Base-by-base conservation (phyloP, 2,113 vertebrate genomes). In the Callipepla squamata region DNA sequence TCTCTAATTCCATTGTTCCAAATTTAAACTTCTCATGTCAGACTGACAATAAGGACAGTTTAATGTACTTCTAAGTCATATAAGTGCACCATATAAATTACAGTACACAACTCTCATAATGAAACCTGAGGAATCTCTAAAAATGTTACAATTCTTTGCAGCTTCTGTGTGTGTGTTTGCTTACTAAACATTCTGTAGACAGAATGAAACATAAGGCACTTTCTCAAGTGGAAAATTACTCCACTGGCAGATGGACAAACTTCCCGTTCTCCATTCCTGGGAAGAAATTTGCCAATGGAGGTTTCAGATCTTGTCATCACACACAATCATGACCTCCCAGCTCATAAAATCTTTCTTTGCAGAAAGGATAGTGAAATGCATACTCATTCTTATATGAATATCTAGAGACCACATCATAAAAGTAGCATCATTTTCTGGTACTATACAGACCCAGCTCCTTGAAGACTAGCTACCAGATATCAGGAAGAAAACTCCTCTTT, bases 201-300 rank as follows among this genome's bases (percentile, higher is more conserved):
- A 42, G 25, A 78, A 90, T 32, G 32, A 78, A 92, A 91, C 50
- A 82, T 13, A 74, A 87, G 47, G 19, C 30, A 55, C n/a, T 70
- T 80, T 38, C 58, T 1, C 1, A 42, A 70, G 30, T 13, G 2
- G 45, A 84, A 92, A 92, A 80, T 73, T 74, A 70, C 15, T 74
- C 25, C 61, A 78, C 44, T 30, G 34, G 28, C 30, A 53, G 65
- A 78, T 17, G 66, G 70, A 83, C 65, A 93, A 78, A 85, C 22
- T 51, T 89, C 25, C 32, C n/a, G n/a, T 72, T 17, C 19, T 87
- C 13, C 59, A 57, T 55, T 84, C 18, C 42, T 32, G 86, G 34
- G 17, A 90, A 93, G 47, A 94, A 72, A 78, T 61, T 65, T 96
- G 57, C 63, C 32, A 82, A 58, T 86, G 38, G 38, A 80, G 47